Conservation (phyloP, 2,113 vertebrate species). For the Microcebus ravelobensis region DNA sequence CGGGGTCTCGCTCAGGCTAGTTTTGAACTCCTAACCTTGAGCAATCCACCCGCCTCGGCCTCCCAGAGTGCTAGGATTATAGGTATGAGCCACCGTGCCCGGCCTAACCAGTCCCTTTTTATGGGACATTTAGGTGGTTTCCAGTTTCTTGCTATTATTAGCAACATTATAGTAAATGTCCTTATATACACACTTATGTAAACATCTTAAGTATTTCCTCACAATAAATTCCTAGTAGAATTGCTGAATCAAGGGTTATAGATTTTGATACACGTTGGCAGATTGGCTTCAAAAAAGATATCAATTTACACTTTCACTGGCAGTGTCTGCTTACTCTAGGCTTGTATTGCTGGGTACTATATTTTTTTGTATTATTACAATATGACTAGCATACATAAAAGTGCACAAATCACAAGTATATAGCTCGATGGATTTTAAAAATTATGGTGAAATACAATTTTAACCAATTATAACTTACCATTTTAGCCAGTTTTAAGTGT, state of each 20-base stretch:
- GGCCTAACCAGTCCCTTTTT: not conserved
- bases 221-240: not conserved
- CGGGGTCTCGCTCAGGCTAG: too few species aligned
- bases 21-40: too few species aligned
- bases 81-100: too few species aligned
- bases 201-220: not conserved
- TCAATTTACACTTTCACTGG: not conserved
- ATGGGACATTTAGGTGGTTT: not conserved
- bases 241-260: not conserved
- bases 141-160: not conserved
- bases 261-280: not conserved
- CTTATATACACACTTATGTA: not conserved
- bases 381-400: not conserved
- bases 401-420: not conserved
- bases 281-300: not conserved
- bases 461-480: not conserved
- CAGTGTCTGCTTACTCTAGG: not conserved
- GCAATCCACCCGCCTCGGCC: too few species aligned
- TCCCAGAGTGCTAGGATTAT: too few species aligned
- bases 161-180: constrained; percentile 4
- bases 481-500: not conserved
- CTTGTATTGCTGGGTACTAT: not conserved
- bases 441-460: too few species aligned
- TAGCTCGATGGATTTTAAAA: not conserved
- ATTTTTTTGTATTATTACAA: not conserved